Evolutionary conservation across 2,888 invertebrate species (phyloP).

Genomic region (Pandemis cinnamomeana): DNA sequence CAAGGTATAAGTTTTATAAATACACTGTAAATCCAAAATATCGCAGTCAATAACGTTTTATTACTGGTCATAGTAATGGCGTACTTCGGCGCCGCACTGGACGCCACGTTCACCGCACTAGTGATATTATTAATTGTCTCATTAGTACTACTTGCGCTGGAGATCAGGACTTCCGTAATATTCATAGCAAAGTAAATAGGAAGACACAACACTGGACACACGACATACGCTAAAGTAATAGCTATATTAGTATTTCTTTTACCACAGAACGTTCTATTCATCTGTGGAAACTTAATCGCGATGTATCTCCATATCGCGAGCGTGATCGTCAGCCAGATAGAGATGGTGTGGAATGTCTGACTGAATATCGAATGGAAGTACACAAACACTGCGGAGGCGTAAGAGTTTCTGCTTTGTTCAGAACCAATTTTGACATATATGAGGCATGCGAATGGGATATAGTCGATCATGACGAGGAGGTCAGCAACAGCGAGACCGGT

Average conservation of each 20-base stretch:
- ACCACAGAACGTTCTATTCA: slow-evolving; percentile 92
- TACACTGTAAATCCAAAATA: slow-evolving; percentile 96
- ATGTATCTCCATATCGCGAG: slow-evolving; percentile 97
- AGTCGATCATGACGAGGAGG: slow-evolving; percentile 96
- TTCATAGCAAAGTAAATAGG: slow-evolving; percentile 93
- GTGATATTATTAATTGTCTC: slow-evolving; percentile 60
- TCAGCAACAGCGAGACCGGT: slow-evolving; percentile 96
- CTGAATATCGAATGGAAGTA: slow-evolving; percentile 95
- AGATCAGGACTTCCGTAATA: slow-evolving; percentile 79
- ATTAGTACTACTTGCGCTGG: slow-evolving; percentile 51
- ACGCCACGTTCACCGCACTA: slow-evolving; percentile 54
- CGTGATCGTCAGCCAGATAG: slow-evolving; percentile 96
- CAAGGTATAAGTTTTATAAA: slow-evolving; percentile 97
- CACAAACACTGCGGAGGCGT: slow-evolving; percentile 92
- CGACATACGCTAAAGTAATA: slow-evolving; percentile 90
- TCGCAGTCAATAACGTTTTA: slow-evolving; percentile 86
- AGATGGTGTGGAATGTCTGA: slow-evolving; percentile 94
- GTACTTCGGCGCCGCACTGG: slow-evolving; percentile 83
- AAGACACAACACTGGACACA: slow-evolving; percentile 92
- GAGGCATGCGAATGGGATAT: slow-evolving; percentile 94
- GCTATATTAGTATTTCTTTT: slow-evolving; percentile 90
- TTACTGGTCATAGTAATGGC: slow-evolving; percentile 87
- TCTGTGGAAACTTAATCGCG: slow-evolving; percentile 93
- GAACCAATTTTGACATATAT: slow-evolving; percentile 87
- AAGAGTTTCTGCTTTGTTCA: slow-evolving; percentile 79